Base-by-base conservation (phyloP, 2,113 vertebrate species). In the Morone chrysops region DNA sequence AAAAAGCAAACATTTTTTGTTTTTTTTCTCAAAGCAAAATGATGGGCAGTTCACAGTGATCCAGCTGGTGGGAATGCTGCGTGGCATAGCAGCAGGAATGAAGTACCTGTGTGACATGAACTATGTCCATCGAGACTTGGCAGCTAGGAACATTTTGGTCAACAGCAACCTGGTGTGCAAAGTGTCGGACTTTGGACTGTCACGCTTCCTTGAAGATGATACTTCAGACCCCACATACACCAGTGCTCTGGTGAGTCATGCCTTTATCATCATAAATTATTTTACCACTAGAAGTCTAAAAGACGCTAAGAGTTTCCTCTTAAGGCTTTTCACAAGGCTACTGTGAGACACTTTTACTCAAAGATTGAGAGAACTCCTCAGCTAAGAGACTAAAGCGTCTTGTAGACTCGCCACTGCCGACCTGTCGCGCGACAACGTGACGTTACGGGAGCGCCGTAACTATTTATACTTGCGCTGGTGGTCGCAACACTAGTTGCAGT, bases 151-250 rank as follows among this genome's bases (percentile, higher is more conserved):
- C 94, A 99, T 98, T 94, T 96, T 99, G 1, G 98, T 99, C 86
- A 99, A 99, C 94, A 99, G 97, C 95, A 99, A 99, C 94, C 92
- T 99, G 89, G 98, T 99, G 79, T 98, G 97, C 92, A 99, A 99
- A 70, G 98, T 99, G 72, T 99, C 98, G 0, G 98, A 99, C 92
- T 99, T 99, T 0, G 98, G 98, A 40, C 96, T 99, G 68, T 99
- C 98, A 0, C 97, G 98, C 22, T 99, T 99, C 81, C 94, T 99
- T 61, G 98, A 99, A 88, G 98, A 99, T 0, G 98, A 99, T 65
- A 97, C 98, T 0, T 99, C 98, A 0, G 98, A 99, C 83, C 98
- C 98, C 71, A 99, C 98, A 12, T 99, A 99, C 92, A 99, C 98
- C 80, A 98, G 98, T 0, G 97, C 97, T 4, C 94, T 99, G 96